phyloP scores from a whole-genome alignment of 2,888 invertebrate genomes.

The Aphrophora alni region DNA sequence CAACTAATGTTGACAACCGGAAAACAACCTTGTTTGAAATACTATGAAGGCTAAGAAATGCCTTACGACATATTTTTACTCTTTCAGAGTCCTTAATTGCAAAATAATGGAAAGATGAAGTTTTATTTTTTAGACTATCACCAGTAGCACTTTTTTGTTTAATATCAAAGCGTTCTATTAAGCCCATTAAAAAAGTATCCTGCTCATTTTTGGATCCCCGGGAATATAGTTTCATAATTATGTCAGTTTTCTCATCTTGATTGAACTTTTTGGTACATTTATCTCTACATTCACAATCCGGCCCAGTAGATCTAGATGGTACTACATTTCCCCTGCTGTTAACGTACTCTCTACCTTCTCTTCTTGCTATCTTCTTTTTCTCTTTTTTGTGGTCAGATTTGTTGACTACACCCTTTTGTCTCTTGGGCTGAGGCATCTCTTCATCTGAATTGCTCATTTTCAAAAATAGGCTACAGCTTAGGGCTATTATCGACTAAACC shows the following conservation, averaged over 20 bases:
- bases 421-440: not conserved
- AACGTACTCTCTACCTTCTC: not conserved
- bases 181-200: not conserved
- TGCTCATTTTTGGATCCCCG: not conserved
- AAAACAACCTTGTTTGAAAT: constrained; percentile 21
- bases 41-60: constrained; percentile 1
- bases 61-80: not conserved
- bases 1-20: not conserved
- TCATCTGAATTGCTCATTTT: not conserved
- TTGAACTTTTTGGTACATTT: too few species aligned
- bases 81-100: not conserved
- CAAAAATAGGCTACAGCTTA: too few species aligned
- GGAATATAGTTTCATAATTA: not conserved
- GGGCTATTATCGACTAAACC: too few species aligned
- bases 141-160: not conserved
- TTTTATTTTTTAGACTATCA: not conserved
- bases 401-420: not conserved
- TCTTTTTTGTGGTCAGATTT: not conserved
- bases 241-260: not conserved
- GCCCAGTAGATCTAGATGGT: not conserved
- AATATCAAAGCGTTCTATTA: not conserved
- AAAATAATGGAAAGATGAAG: constrained; percentile 2
- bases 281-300: not conserved
- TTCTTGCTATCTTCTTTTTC: not conserved
- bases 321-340: constrained; percentile 2